Conservation (phyloP, 2,113 vertebrate genomes). For the Cnemophilus loriae region DNA sequence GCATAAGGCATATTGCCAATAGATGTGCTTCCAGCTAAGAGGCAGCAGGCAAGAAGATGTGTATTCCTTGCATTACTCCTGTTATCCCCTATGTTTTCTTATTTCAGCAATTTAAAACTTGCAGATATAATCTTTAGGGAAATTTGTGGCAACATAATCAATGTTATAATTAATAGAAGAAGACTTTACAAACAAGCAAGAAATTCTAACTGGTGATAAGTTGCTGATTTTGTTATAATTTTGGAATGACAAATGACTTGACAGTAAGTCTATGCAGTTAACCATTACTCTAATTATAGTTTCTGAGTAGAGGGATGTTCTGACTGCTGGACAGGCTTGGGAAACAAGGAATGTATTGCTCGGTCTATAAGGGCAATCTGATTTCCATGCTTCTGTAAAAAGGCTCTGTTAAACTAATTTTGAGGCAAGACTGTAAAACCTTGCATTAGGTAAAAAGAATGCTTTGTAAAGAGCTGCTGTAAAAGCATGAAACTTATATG, state of each 20-base stretch:
- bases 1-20: background rate
- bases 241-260: slow-evolving; percentile 30
- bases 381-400: background rate
- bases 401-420: background rate
- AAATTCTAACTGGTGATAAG: slow-evolving; percentile 14
- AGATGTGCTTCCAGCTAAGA: background rate
- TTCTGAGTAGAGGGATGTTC: background rate
- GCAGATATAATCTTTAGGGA: slow-evolving; percentile 27
- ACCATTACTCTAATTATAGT: slow-evolving; percentile 15
- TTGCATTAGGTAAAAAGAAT: background rate
- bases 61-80: background rate
- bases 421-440: background rate
- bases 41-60: background rate
- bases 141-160: slow-evolving; percentile 8
- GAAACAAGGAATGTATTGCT: background rate
- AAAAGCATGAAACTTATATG: background rate
- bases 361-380: background rate
- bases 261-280: slow-evolving; percentile 19
- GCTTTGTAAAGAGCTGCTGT: background rate
- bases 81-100: slow-evolving; percentile 3
- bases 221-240: slow-evolving; percentile 51
- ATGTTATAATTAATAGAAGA: slow-evolving; percentile 20
- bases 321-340: background rate
- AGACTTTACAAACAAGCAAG: background rate
- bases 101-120: slow-evolving; percentile 16